Evolutionary conservation across 2,888 invertebrate genomes (phyloP), one percentile per base, ranked within the genome.

Genomic region (Epinotia demarniana): DNA sequence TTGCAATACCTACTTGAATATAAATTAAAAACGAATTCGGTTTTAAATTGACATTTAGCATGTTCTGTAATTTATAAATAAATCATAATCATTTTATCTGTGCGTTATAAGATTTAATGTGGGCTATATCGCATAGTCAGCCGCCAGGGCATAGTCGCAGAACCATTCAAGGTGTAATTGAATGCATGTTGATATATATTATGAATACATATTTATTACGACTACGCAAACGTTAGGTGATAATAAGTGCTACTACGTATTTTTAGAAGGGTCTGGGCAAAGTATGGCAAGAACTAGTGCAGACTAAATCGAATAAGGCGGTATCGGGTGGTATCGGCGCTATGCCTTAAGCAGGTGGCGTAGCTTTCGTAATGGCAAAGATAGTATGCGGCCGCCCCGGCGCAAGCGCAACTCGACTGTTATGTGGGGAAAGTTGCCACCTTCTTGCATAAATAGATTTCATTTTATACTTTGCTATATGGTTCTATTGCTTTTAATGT

Each of bases 301-400:
- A 46, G 62, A 33, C n/a, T 33, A 33, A 49, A 64, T 64, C 9
- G 33, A 23, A 16, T 53, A 68, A 69, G 19, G 62, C 55, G 85
- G 84, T 84, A 85, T 83, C 82, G 83, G 19, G 62, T 46, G 85
- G 84, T 84, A 85, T 83, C 82, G 83, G 81, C 82, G 82, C 84
- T 85, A 83, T 81, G 82, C 90, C 90, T 85, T 87, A 89, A 87
- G 89, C 86, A 83, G 84, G 85, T 82, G 84, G 83, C 86, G 88
- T 89, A 92, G 89, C 93, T 93, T 93, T 93, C 93, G 92, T 90
- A 93, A 93, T 88, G 86, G 87, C 91, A 87, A 85, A 86, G 88
- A 87, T 85, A 86, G 88, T 86, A 84, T 81, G 89, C 87, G 89
- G 87, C 80, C 88, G 86, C 78, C 84, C 78, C 84, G 61, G 82